Evolutionary conservation across 2,797 vertebrate genomes (phyloP), one percentile per base, ranked within the genome.

Genomic region (Anas georgica): DNA sequence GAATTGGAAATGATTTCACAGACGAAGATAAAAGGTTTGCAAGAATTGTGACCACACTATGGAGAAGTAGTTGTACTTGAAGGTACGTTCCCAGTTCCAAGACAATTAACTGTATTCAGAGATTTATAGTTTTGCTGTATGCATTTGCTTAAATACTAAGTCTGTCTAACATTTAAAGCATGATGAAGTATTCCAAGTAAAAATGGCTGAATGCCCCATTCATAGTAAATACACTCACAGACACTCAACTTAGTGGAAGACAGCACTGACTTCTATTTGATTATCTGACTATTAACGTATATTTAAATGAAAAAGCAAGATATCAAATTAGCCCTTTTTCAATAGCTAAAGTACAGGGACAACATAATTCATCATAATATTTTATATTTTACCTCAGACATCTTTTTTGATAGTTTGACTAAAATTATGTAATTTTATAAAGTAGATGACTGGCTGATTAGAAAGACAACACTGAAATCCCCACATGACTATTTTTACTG

Each of bases 131-230:
- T 96, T 91, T 95, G 84, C 88, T 3, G 45, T 78, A 86, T 91
- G 76, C 84, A 72, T 95, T 96, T 94, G 93, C 94, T 95, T 95
- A 88, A 95, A 95, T 92, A 95, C 96, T 91, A 97, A 96, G 91
- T 91, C 79, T 86, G 86, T 78, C 83, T 87, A 68, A 76, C 9
- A 3, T 78, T 95, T 94, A 92, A 91, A 95, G 77, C 52, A 79
- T 9, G 21, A 95, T 46, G 66, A 92, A 93, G 88, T 90, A 60
- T 72, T 96, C 88, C 77, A 93, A 93, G 74, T 83, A 80, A 87
- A 93, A 93, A 94, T 83, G 86, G 93, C 68, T 83, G 83, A 91
- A 77, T 73, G 55, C 63, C 81, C 67, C 93, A 91, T 74, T 94
- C 91, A 88, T 43, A 93, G 80, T 46, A 76, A 93, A 94, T 70